These are phyloP conservation scores for Polydesmus complanatus DNA, from an alignment of 2,888 invertebrate genomes.

Conservation along the genomic window DNA sequence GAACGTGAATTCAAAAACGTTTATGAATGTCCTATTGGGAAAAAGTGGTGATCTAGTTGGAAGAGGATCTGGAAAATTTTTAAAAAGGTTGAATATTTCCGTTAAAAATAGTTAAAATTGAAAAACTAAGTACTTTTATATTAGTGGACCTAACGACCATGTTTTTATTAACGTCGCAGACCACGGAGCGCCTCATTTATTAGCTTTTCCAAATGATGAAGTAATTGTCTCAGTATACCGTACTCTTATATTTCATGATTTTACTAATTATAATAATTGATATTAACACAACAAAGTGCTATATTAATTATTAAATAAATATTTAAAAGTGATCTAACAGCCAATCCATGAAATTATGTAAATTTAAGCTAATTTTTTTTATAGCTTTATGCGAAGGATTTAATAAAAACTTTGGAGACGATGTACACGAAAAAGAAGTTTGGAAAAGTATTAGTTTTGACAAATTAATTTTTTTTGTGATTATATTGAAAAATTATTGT, in stretches of 20 bases:
- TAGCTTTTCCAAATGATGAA: slow-evolving; percentile 33
- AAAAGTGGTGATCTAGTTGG: slow-evolving; percentile 34
- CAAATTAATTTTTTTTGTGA: background rate
- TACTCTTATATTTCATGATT: too few species aligned
- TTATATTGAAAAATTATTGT: background rate
- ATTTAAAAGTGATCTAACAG: too few species aligned
- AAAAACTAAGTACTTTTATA: slow-evolving; percentile 7
- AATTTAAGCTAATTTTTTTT: too few species aligned
- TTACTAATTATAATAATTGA: too few species aligned
- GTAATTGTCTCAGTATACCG: too few species aligned
- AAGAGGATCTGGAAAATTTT: slow-evolving; percentile 38
- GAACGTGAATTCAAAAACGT: slow-evolving; percentile 41
- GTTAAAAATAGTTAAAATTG: background rate
- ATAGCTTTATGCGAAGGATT: slow-evolving; percentile 31
- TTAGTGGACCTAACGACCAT: slow-evolving; percentile 42
- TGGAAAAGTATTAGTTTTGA: too few species aligned
- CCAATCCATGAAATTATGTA: too few species aligned
- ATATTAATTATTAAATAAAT: too few species aligned
- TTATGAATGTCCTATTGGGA: slow-evolving; percentile 42
- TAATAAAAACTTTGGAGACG: slow-evolving; percentile 30
- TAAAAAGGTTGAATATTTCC: slow-evolving; percentile 29
- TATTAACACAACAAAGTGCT: too few species aligned
- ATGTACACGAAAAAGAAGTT: too few species aligned
- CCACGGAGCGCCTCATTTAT: slow-evolving; percentile 44
- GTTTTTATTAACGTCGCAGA: slow-evolving; percentile 47